Base-by-base conservation (phyloP, 2,888 invertebrate species). In the Cataglyphis livida region DNA sequence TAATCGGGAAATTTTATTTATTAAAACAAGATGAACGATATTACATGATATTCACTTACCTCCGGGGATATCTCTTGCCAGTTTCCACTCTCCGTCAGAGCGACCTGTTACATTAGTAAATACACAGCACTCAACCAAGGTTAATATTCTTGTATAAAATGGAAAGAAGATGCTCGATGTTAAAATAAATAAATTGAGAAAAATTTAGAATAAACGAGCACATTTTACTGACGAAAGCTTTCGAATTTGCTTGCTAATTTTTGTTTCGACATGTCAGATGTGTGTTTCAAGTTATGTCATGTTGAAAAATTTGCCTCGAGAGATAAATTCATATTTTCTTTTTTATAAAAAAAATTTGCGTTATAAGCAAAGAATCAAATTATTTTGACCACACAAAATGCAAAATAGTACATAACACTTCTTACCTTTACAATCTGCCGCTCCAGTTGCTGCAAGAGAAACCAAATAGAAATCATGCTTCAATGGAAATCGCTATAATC, bases 11-110 rank as follows among this genome's bases (percentile, higher is more conserved):
- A 62, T 75, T 35, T 65, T 0, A 15, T 66, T 35, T 44, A 76
- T 15, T 9, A 51, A 25, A 1, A 62, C 3, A 0, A 64, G 3
- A 28, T 28, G 28, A 64, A 62, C 0, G 5, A 38, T 25, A 59
- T 62, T 28, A 25, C 4, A 18, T 15, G 41, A 35, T 51, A 59
- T 44, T 68, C 70, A 91, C 84, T 94, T 93, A 94, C 94, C 93
- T 94, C 93, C 15, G 93, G 91, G 35, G 94, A 92, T 86, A 95
- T 94, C 91, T 95, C 95, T 83, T 95, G 95, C 95, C 95, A 95
- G 84, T 93, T 94, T 84, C 95, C 95, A 84, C 91, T 92, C 87
- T 95, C 94, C 82, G 93, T 95, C 87, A 95, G 91, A 87, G 95
- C 94, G 88, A 95, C 95, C 95, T 95, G 93, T 91, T 87, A 89